These are phyloP conservation scores for Chironomus tepperi DNA, from an alignment of 1,140 invertebrate genomes.

Conservation along the genomic window DNA sequence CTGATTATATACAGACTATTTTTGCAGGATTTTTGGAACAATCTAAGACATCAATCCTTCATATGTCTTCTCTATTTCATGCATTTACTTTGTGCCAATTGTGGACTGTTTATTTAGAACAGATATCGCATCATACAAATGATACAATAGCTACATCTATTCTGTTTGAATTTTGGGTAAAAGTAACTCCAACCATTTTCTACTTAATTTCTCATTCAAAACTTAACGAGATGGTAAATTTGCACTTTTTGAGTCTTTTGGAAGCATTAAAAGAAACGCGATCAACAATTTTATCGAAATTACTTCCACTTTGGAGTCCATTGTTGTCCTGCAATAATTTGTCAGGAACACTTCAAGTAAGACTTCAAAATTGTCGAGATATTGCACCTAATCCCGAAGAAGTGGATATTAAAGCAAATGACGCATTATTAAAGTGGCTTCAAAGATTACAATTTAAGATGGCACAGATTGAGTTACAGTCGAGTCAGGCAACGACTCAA, in stretches of 20 bases:
- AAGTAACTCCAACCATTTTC: conserved; percentile 90
- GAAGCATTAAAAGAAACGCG: conserved; percentile 94
- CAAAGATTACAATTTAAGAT: conserved; percentile 95
- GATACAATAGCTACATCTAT: conserved; percentile 66
- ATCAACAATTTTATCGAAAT: conserved; percentile 79
- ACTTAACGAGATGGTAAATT: conserved; percentile 94
- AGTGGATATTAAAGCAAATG: conserved; percentile 34
- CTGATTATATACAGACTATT: conserved; percentile 58
- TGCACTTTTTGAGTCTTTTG: conserved; percentile 91
- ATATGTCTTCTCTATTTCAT: conserved; percentile 85
- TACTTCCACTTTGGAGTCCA: conserved; percentile 81
- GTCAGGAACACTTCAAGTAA: conserved; percentile 78
- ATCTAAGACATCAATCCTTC: conserved; percentile 76
- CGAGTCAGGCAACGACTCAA: conserved; percentile 55
- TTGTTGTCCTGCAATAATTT: conserved; percentile 86
- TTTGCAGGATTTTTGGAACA: conserved; percentile 95
- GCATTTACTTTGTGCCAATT: conserved; percentile 80
- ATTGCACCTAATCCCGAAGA: conserved; percentile 49
- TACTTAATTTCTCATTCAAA: conserved; percentile 90
- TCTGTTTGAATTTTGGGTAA: conserved; percentile 97
- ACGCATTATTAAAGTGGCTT: conserved; percentile 69
- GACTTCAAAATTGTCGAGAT: conserved; percentile 83
- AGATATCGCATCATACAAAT: conserved; percentile 59
- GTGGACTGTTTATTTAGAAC: conserved; percentile 98
- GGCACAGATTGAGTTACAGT: conserved; percentile 94